Evolutionary conservation across 2,797 vertebrate genomes (phyloP).

Genomic region (Cyclopterus lumpus): DNA sequence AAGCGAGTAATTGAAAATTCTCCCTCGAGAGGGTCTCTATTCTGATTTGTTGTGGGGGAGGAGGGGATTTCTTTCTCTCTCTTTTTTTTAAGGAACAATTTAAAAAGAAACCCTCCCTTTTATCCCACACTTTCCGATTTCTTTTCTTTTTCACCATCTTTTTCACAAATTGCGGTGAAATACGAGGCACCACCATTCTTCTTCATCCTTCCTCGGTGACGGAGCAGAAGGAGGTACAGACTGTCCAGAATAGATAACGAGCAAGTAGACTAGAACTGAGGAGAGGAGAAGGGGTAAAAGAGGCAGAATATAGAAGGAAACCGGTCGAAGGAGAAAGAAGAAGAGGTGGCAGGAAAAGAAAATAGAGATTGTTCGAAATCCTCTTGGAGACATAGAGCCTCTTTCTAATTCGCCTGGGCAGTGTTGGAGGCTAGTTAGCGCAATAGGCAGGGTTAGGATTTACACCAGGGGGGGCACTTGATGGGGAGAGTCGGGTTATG

Average conservation of each 20-base stretch:
- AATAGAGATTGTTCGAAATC: constrained; percentile 50
- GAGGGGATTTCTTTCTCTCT: constrained; percentile 35
- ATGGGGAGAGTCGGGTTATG: constrained; percentile 61
- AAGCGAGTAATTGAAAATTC: constrained; percentile 75
- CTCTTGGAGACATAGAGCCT: constrained; percentile 34
- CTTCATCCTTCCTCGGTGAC: constrained; percentile 68
- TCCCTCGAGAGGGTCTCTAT: constrained; percentile 41
- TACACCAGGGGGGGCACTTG: constrained; percentile 68
- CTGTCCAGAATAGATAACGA: constrained; percentile 80
- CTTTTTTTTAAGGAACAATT: constrained; percentile 48
- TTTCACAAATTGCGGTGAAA: constrained; percentile 63
- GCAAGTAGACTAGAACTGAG: constrained; percentile 52
- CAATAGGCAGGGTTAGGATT: constrained; percentile 66
- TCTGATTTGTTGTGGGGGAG: constrained; percentile 56
- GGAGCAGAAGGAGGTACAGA: constrained; percentile 73
- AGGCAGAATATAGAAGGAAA: constrained; percentile 40
- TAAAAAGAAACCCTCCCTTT: constrained; percentile 20
- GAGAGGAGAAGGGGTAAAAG: constrained; percentile 17
- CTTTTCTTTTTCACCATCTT: constrained; percentile 45
- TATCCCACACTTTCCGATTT: constrained; percentile 15
- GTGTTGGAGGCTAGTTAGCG: constrained; percentile 52
- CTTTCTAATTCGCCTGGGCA: constrained; percentile 45
- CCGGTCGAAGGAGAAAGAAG: constrained; percentile 41
- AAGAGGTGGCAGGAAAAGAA: constrained; percentile 25
- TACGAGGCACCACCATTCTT: constrained; percentile 75